These are phyloP conservation scores for Addax nasomaculatus DNA, from an alignment of 2,113 vertebrate genomes.

Conservation along the genomic window DNA sequence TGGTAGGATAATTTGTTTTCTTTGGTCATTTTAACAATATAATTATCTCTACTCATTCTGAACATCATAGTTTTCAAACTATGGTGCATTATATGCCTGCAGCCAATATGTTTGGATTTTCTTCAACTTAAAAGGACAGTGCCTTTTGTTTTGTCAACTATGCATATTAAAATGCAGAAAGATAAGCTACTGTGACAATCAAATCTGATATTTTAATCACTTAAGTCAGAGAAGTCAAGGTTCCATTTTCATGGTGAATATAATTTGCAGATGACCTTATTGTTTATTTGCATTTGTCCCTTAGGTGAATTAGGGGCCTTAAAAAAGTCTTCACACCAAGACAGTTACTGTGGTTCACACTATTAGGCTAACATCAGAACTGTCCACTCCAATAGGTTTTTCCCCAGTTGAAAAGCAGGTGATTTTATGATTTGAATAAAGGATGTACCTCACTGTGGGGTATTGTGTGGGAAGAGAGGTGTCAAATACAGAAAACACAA, in stretches of 20 bases:
- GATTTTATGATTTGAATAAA: neutral
- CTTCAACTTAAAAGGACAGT: constrained; percentile 23
- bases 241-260: constrained; percentile 19
- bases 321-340: neutral
- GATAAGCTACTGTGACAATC: neutral
- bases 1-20: constrained; percentile 52
- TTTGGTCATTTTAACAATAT: constrained; percentile 22
- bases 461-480: constrained; percentile 1
- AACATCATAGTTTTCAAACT: constrained; percentile 29
- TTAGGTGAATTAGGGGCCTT: neutral
- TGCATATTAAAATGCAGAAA: constrained; percentile 42
- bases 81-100: constrained; percentile 47
- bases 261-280: constrained; percentile 23
- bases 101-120: constrained; percentile 39
- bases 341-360: neutral
- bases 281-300: constrained; percentile 8
- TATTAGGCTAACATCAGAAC: neutral
- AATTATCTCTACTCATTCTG: constrained; percentile 50
- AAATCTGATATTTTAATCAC: constrained; percentile 42
- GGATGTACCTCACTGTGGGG: neutral
- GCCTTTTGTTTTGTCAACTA: constrained; percentile 55
- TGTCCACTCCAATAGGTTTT: neutral
- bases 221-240: constrained; percentile 16
- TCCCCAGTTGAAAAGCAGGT: constrained; percentile 16
- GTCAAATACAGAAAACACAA: constrained; percentile 26